phyloP scores from a whole-genome alignment of 2,113 vertebrate species.

The Tyto alba region DNA sequence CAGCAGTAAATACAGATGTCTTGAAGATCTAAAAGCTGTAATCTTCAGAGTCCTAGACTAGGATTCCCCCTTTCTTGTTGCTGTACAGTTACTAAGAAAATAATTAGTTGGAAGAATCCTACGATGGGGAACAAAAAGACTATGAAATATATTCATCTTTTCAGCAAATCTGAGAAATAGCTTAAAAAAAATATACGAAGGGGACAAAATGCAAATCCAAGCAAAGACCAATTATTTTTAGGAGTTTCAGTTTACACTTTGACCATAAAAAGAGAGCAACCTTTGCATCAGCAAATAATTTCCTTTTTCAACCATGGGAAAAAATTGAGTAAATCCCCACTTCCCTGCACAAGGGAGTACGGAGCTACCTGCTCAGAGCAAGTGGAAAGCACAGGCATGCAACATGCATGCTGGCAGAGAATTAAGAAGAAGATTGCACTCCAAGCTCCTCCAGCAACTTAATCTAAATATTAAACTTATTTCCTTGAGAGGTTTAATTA shows the following conservation, averaged over 20 bases:
- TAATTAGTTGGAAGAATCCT: not conserved
- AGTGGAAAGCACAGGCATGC: not conserved
- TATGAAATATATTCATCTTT: not conserved
- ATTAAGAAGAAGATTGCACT: not conserved
- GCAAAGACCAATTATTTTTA: slow-evolving; percentile 30
- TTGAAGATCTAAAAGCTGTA: slow-evolving; percentile 24
- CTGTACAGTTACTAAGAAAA: slow-evolving; percentile 1
- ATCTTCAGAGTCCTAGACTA: not conserved
- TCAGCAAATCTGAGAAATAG: not conserved
- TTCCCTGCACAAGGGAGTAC: not conserved
- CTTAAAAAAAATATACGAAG: not conserved
- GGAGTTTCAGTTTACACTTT: slow-evolving; percentile 13
- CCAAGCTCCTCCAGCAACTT: slow-evolving; percentile 25
- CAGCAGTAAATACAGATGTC: slow-evolving; percentile 36
- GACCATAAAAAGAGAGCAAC: slow-evolving; percentile 29
- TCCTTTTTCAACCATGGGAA: slow-evolving; percentile 30
- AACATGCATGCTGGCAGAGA: not conserved
- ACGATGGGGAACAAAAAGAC: not conserved
- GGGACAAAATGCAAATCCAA: not conserved
- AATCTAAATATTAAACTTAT: slow-evolving; percentile 53
- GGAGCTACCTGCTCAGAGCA: not conserved
- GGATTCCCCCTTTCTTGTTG: not conserved
- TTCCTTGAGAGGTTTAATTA: slow-evolving; percentile 63
- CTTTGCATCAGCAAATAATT: not conserved
- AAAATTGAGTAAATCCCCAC: not conserved